Evolutionary conservation across 2,797 vertebrate genomes (phyloP), one percentile per base, ranked within the genome.

Genomic region (Argyrosomus regius): DNA sequence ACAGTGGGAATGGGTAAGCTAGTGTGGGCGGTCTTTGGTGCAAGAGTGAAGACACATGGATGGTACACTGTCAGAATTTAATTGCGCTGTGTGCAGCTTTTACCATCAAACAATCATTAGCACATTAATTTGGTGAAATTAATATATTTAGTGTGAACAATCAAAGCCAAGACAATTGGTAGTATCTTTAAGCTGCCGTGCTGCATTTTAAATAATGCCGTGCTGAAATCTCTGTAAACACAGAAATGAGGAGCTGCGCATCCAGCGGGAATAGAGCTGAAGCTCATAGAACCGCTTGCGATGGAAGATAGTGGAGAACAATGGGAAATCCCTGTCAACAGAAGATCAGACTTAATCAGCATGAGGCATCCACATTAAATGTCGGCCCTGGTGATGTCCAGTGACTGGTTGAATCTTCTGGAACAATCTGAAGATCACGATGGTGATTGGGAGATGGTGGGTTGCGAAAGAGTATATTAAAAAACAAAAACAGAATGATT

Each of bases 1-100:
- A 88, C 87, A 78, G 75, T 79, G 66, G 86, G 75, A 84, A 87
- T 79, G 76, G 67, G 60, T 86, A 84, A 82, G 84, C 78, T 57
- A 49, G 82, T 75, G 83, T 86, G 81, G 85, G 83, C 57, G 75
- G 63, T 48, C 62, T 85, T 59, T 77, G 77, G 78, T 82, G 77
- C 83, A 81, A 58, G 60, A 74, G 41, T 43, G 45, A 81, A 81
- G 77, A 80, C 77, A 52, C 76, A 85, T 16, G 57, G 72, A 60
- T 59, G 46, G 49, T 88, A 80, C 69, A 22, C 57, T 28, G 63
- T 35, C 63, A 28, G 72, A 80, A 86, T 89, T 59, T 54, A 72
- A 80, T 83, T 71, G 62, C 0, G 5, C 67, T n/a, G n/a, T 66
- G 66, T 60, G 58, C 45, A 43, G 67, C 58, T 75, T 78, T 81